Conservation (phyloP, 2,888 invertebrate species). For the Drosophila pseudotalamancana region DNA sequence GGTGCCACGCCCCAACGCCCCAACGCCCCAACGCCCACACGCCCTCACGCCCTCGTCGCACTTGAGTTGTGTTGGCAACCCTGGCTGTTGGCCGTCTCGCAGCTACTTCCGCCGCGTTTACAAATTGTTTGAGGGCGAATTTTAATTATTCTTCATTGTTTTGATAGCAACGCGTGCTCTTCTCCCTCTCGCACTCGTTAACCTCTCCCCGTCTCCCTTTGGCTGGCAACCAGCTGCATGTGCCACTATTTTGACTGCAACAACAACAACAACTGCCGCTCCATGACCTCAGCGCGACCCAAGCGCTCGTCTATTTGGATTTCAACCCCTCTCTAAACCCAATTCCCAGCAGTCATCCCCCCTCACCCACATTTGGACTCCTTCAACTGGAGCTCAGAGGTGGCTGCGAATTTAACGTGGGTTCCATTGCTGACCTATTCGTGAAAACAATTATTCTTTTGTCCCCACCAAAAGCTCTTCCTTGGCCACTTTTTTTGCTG, state of each 20-base stretch:
- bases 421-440: slow-evolving; percentile 19
- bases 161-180: slow-evolving; percentile 67
- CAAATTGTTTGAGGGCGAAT: slow-evolving; percentile 80
- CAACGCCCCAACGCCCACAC: neutral
- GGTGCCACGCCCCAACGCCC: slow-evolving; percentile 8
- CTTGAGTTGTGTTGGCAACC: slow-evolving; percentile 9
- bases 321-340: no score
- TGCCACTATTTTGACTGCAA: slow-evolving; percentile 16
- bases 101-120: slow-evolving; percentile 63
- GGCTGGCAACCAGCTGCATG: slow-evolving; percentile 4
- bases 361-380: neutral
- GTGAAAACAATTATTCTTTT: slow-evolving; percentile 48
- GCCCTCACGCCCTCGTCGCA: neutral
- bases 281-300: slow-evolving; percentile 35
- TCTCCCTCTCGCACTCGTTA: neutral
- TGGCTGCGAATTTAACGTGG: slow-evolving; percentile 18
- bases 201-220: neutral
- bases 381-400: slow-evolving; percentile 25
- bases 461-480: slow-evolving; percentile 10
- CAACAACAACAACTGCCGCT: slow-evolving; percentile 19
- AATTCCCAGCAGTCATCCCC: no score
- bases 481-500: slow-evolving; percentile 4
- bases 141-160: slow-evolving; percentile 81
- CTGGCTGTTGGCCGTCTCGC: slow-evolving; percentile 31
- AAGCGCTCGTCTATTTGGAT: slow-evolving; percentile 40